Evolutionary conservation across 2,113 vertebrate species (phyloP), one percentile per base, ranked within the genome.

Genomic region (Phyllostomus discolor): DNA sequence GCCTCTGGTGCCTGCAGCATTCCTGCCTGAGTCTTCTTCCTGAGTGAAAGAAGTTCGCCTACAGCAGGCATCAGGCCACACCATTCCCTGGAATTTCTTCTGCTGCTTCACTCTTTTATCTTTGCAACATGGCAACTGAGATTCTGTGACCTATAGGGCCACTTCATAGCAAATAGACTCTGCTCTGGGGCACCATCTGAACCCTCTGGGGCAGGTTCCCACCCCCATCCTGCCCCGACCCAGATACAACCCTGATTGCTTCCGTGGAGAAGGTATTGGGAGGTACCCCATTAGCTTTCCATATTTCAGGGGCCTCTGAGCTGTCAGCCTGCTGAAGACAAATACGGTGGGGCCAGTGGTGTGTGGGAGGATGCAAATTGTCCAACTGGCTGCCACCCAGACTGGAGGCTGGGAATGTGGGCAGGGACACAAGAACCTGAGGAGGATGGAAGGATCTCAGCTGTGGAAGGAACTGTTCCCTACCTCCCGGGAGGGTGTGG

Each of bases 21-120:
- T 94, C 91, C 94, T 73, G 41, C 66, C 90, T 92, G 83, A 84
- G 41, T 88, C 41, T 92, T 79, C 70, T 82, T 98, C 92, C 90
- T 87, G n/a, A 41, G 26, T 46, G 6, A 52, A 78, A 95, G 80
- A 93, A n/a, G 89, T 78, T 80, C 84, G 90, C 35, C 81, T 93
- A 78, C 75, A 69, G 10, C 54, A 85, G 78, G 52, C 52, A 46
- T 88, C 90, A 67, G 62, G 73, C 59, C 76, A 79, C 28, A 76
- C 28, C 26, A 72, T 50, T 73, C 4, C 7, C 10, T 79, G 67
- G 50, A 75, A 73, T 72, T 87, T 48, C 35, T 81, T 15, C 19
- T 4, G 16, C 33, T n/a, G 7, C 66, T 26, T 22, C 7, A 52
- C 0, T 62, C 11, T 76, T 97, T 79, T 46, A 43, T 20, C 48